Base-by-base conservation (phyloP, 2,113 vertebrate genomes). In the Larimichthys polyactis region DNA sequence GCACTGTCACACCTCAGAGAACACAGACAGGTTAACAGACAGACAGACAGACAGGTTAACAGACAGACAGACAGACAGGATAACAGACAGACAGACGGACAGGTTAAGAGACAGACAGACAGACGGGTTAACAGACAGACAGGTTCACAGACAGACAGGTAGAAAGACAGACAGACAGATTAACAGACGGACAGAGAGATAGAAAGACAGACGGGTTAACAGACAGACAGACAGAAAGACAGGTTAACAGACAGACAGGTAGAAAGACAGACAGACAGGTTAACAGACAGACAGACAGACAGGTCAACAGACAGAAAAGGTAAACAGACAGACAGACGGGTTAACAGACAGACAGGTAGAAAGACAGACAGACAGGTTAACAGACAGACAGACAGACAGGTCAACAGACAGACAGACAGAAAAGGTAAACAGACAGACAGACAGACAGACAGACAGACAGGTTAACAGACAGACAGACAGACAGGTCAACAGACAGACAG, bases 391-490 rank as follows among this genome's bases (percentile, higher is more conserved):
- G 29, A 32, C 29, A 32, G 32, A 32, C 32, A 32, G 4, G n/a
- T n/a, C n/a, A n/a, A 32, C 32, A 32, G 27, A 27, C 27, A 27
- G 27, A 27, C 32, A 5, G 4, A 32, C 32, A 32, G 32, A 32
- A 32, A 12, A 49, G 12, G 36, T n/a, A 7, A 20, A 67, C 19
- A 70, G 40, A 32, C 32, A 32, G 32, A 32, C 32, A 32, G 32
- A 32, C 32, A 74, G 40, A 73, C 22, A 59, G 57, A 29, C 27
- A 27, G 55, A 57, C 24, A 74, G 40, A 72, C 22, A 16, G 32
- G 57, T n/a, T 20, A 32, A 59, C 12, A 59, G 8, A 36, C 24
- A 19, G 60, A 43, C 20, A 12, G 54, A 15, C 14, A 49, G 16
- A 51, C 9, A 9, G 9, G 43, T 43, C 0, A 32, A 32, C 29